Evolutionary conservation across 2,888 invertebrate genomes (phyloP), one percentile per base, ranked within the genome.

Genomic region (Cinara cedri): DNA sequence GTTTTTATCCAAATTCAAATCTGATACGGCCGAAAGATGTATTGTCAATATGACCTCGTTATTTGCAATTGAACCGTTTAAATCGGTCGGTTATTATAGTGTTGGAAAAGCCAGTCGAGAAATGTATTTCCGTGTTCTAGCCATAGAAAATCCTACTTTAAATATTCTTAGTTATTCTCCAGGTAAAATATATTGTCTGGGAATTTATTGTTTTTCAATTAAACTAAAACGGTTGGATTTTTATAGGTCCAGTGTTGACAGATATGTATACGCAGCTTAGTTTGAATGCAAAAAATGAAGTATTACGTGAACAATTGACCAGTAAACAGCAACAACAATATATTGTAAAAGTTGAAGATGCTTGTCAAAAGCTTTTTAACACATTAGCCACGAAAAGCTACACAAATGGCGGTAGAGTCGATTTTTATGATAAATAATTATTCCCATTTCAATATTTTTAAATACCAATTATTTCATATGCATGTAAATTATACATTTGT

Each of bases 161-260:
- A 87, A 90, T 82, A 92, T 97, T 14, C 86, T 98, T 63, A 97
- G 92, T 86, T 98, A 97, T 86, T 92, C 95, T 0, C 97, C 98
- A 0, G 97, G 97, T 16, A 74, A 63, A n/a, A 34, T 6, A 4
- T 6, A 72, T 11, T 62, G 34, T 44, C 10, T 13, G 1, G 3
- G 42, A 19, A 34, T 1, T 42, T 63, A 1, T 42, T 42, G 34
- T 34, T 63, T 49, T 13, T 3, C 21, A 4, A 44, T 51, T 24
- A 66, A 81, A 54, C 66, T 57, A 42, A 21, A 51, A 24, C 16
- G 19, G 46, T 0, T 26, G 19, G 1, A 63, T 55, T 14, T 10
- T 78, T 60, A 19, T 65, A 0, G 97, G 98, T 3, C 95, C 96
- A 0, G 93, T 97, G 1, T 90, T 94, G 83, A 98, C 97, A 0